phyloP scores from a whole-genome alignment of 2,113 vertebrate genomes.

The Phylloscopus whistleri region DNA sequence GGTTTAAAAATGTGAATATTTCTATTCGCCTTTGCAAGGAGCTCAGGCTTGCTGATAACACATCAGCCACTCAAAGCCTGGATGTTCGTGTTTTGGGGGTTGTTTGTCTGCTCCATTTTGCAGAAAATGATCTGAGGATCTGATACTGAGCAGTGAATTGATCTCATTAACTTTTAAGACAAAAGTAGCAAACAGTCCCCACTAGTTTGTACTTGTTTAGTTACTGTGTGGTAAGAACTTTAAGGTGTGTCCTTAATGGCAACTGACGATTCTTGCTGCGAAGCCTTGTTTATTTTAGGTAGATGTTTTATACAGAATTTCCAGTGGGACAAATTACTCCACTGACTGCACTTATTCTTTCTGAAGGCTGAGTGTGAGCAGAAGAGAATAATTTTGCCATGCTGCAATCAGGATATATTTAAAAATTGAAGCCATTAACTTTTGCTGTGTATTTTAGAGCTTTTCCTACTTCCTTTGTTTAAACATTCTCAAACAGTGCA shows the following conservation, averaged over 20 bases:
- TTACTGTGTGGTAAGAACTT: conserved; percentile 76
- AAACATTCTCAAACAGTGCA: conserved; percentile 51
- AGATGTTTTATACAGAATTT: conserved; percentile 68
- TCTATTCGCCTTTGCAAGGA: conserved; percentile 11
- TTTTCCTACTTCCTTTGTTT: conserved; percentile 65
- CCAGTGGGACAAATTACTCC: conserved; percentile 57
- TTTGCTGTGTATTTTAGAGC: conserved; percentile 57
- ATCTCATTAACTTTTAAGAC: conserved; percentile 70
- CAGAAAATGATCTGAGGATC: conserved; percentile 9
- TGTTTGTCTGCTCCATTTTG: conserved; percentile 34
- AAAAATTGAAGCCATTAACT: conserved; percentile 48
- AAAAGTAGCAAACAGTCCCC: conserved; percentile 56
- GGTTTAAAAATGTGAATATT: conserved; percentile 41
- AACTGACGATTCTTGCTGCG: conserved; percentile 69
- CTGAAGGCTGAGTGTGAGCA: conserved; percentile 33
- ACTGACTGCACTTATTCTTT: conserved; percentile 50
- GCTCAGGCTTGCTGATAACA: conserved; percentile 3
- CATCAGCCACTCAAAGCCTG: background rate
- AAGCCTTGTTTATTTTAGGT: conserved; percentile 75
- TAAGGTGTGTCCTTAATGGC: conserved; percentile 79
- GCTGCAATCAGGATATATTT: conserved; percentile 40
- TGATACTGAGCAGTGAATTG: conserved; percentile 49
- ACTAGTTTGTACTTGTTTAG: conserved; percentile 76
- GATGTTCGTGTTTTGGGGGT: background rate
- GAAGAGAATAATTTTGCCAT: conserved; percentile 35